A percentile compares a stretch with the other conserved stretches of the same genome.
These are phyloP conservation scores for Melanotaenia nigrans DNA, from an alignment of 2,797 vertebrate species.

Conservation along the genomic window DNA sequence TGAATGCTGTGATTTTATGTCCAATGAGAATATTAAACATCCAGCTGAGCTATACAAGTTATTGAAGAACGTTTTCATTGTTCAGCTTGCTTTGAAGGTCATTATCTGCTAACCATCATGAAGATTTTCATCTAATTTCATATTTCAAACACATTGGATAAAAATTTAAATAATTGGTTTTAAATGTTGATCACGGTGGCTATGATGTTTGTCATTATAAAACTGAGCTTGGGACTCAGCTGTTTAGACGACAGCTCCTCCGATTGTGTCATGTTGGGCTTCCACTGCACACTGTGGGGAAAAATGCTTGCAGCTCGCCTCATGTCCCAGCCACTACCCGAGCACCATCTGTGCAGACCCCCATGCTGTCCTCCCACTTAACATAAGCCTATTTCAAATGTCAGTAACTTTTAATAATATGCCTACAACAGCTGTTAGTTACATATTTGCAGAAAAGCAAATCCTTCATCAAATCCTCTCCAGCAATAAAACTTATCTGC, in stretches of 20 bases:
- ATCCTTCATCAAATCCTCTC: neutral
- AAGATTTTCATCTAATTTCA: neutral
- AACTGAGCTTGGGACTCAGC: neutral
- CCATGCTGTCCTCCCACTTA: neutral
- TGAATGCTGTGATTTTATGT: neutral
- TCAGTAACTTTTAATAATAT: neutral
- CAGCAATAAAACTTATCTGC: neutral
- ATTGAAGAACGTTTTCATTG: neutral
- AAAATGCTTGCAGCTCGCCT: neutral
- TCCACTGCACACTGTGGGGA: neutral
- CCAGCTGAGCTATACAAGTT: neutral
- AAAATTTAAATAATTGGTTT: neutral
- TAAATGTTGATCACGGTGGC: neutral
- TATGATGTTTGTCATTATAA: slow-evolving; percentile 1
- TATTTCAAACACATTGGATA: neutral
- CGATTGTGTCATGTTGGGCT: neutral
- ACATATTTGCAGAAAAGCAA: neutral
- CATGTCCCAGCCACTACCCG: neutral
- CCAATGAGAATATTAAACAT: neutral
- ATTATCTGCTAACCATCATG: neutral
- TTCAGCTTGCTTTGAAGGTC: neutral
- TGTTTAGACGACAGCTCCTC: neutral
- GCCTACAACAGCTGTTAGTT: neutral
- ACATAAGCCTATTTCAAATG: neutral
- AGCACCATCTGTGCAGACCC: slow-evolving; percentile 15